phyloP scores from a whole-genome alignment of 1,140 invertebrate species.

The Zaprionus ghesquierei region DNA sequence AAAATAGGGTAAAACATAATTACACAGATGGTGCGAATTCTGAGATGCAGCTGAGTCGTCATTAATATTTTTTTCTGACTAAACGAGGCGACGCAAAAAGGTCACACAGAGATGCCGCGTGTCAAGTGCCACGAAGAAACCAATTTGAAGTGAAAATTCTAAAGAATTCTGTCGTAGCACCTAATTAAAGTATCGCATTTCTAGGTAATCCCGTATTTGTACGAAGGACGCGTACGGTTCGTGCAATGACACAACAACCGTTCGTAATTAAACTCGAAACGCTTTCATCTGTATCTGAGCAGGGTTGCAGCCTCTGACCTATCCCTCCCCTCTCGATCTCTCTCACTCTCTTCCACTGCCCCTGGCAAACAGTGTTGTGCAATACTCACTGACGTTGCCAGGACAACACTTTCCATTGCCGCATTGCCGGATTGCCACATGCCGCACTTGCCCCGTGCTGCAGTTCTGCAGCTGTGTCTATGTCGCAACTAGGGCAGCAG shows the following conservation, averaged over 20 bases:
- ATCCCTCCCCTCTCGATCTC: background rate
- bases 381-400: slow-evolving; percentile 16
- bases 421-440: background rate
- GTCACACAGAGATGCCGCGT: background rate
- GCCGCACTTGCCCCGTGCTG: background rate
- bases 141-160: background rate
- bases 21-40: background rate
- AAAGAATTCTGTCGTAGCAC: background rate
- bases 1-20: background rate
- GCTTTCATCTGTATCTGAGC: background rate
- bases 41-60: background rate
- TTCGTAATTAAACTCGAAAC: background rate
- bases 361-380: slow-evolving; percentile 7
- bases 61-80: background rate
- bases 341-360: background rate
- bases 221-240: background rate
- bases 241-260: background rate
- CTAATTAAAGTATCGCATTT: background rate
- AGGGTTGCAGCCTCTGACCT: background rate
- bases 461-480: slow-evolving; percentile 9
- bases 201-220: background rate
- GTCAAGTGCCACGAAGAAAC: background rate
- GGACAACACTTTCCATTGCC: background rate
- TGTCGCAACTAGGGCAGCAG: slow-evolving; percentile 10
- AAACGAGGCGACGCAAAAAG: background rate